Base-by-base conservation (phyloP, 2,888 invertebrate genomes). In the Auanema sp. region DNA sequence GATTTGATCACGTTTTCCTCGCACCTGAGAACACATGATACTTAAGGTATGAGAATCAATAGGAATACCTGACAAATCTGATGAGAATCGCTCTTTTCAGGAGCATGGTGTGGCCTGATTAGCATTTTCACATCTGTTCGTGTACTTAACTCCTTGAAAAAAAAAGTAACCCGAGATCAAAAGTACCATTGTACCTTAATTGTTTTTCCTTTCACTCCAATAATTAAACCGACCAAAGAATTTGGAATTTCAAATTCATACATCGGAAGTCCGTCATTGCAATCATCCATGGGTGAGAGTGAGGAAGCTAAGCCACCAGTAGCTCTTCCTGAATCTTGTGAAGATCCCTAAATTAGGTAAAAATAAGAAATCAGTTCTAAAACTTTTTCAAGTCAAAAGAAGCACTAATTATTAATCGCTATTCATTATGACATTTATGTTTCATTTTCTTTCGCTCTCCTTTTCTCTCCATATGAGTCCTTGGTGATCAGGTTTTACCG, bases 241-340 rank as follows among this genome's bases (percentile, higher is more conserved):
- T 84, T 80, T 18, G 83, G 83, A 43, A 83, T 79, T 62, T 84
- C 83, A 65, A 83, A 84, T 58, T 83, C 83, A 75, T 83, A 83
- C 69, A 80, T 76, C 33, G 83, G 83, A 49, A 72, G 58, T 54
- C 53, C 57, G 11, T 74, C 68, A 33, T 56, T 41, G 41, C 56
- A 53, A 23, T 72, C 72, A 50, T 76, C 76, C 60, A 71, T 63
- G 44, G 76, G 76, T 11, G 75, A 75, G 24, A 75, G 52, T 12
- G 70, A 70, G 1, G 73, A 73, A 11, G 77, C 72, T 40, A 72
- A 68, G 21, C 77, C 78, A 42, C 80, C 81, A 41, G 82, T 81
- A 16, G 81, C 82, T 16, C 82, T 66, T 21, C 82, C 82, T 50
- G 80, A 81, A 61, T 82, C 82, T 66, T 73, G 68, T 8, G 79